These are phyloP conservation scores for Aelia acuminata DNA, from an alignment of 2,888 invertebrate species.

Conservation along the genomic window DNA sequence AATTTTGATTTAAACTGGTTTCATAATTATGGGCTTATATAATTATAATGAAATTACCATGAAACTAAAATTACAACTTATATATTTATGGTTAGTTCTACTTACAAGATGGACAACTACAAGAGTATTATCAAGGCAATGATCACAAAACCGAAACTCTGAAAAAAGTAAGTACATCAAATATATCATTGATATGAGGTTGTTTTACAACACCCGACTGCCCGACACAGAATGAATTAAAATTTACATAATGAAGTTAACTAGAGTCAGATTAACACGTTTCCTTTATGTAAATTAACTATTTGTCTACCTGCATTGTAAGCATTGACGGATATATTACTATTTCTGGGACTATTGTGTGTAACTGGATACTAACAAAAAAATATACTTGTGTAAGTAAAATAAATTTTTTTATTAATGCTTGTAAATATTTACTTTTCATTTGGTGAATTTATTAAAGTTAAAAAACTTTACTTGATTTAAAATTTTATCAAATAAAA, in stretches of 20 bases:
- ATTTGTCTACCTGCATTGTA: slow-evolving; percentile 24
- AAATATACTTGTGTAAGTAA: neutral
- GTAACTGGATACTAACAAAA: neutral
- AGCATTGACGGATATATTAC: neutral
- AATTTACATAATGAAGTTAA: slow-evolving; percentile 19
- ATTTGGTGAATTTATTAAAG: neutral
- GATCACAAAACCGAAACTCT: slow-evolving; percentile 22
- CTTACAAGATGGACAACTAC: slow-evolving; percentile 42
- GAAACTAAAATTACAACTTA: neutral
- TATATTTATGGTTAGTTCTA: slow-evolving; percentile 13
- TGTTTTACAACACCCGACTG: neutral
- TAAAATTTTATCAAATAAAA: neutral
- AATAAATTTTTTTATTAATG: neutral
- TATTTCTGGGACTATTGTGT: neutral
- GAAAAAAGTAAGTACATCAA: slow-evolving; percentile 32
- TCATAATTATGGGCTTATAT: too few species aligned
- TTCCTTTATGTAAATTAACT: slow-evolving; percentile 46
- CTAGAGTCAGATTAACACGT: slow-evolving; percentile 8
- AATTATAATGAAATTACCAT: neutral
- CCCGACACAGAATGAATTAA: neutral
- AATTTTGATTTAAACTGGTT: too few species aligned
- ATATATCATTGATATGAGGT: neutral
- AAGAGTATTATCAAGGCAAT: neutral
- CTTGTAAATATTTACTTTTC: neutral
- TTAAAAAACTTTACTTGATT: neutral